Conservation (phyloP, 2,797 vertebrate species). For the Trichosurus vulpecula region DNA sequence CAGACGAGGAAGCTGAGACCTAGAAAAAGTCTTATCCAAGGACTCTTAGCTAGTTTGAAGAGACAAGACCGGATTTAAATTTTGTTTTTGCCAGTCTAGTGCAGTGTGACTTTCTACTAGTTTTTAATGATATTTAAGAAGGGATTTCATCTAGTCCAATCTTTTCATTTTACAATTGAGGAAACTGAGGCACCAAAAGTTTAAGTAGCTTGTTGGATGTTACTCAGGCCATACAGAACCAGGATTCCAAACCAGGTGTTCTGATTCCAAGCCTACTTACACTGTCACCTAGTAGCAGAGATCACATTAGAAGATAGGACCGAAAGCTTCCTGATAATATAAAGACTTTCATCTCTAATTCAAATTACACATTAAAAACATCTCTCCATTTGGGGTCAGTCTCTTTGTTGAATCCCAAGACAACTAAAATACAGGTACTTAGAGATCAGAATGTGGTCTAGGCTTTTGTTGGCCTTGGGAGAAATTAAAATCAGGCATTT, state of each 20-base stretch:
- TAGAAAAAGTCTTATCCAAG: constrained; percentile 20
- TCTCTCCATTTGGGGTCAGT: neutral
- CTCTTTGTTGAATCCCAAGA: neutral
- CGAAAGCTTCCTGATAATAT: neutral
- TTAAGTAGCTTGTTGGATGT: neutral
- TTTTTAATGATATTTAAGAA: neutral
- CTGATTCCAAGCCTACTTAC: neutral
- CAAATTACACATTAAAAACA: neutral
- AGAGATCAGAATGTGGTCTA: neutral
- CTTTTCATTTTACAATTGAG: neutral
- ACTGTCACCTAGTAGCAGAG: neutral
- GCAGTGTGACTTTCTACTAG: neutral
- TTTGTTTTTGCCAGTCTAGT: neutral
- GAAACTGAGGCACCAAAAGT: neutral
- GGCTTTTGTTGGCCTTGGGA: neutral
- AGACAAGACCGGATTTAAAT: constrained; percentile 10
- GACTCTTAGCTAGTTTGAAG: neutral
- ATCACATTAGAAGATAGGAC: neutral
- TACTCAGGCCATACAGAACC: neutral
- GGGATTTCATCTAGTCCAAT: neutral
- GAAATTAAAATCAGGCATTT: neutral
- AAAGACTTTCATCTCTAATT: neutral
- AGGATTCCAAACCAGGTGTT: neutral
- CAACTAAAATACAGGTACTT: neutral
- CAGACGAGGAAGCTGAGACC: constrained; percentile 17